Evolutionary conservation across 1,140 invertebrate genomes (phyloP), one percentile per base, ranked within the genome.

Genomic region (Nixonia krombeini): DNA sequence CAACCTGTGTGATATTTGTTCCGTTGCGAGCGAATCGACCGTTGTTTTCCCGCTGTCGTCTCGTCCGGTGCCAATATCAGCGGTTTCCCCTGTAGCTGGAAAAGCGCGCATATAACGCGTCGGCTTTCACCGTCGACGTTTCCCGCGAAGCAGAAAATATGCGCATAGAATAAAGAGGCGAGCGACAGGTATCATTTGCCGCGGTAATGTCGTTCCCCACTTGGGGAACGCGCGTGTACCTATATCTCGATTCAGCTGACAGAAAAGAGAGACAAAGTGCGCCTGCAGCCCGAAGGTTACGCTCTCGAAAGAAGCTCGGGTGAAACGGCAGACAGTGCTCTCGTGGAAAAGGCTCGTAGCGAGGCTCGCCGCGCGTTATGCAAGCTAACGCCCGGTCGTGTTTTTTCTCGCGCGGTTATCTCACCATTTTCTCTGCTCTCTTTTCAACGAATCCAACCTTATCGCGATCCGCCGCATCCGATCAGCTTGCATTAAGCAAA

Each of bases 211-310:
- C 31, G 29, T 15, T 15, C 26, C 15, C 16, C 12, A 15, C 25
- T 45, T 29, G 42, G 8, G 25, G 9, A 29, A 45, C 17, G 16
- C n/a, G 16, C 18, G 31, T 26, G 13, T 15, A 15, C 12, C 12
- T 15, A 44, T 8, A 45, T 31, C 25, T 45, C 26, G 15, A 15
- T 26, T 18, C 10, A 25, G 38, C 31, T 37, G 46, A 23, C 46
- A 49, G 15, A 49, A 47, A 35, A 18, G n/a, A 47, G 44, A 47
- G 18, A 47, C 44, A 47, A 47, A 47, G 29, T 47, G 10, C 44
- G 21, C 13, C 15, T 10, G 21, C 29, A 25, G 40, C 28, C 7
- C 44, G 44, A 47, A 47, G 44, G 44, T 47, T 47, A 35, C 44
- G 21, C 25, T 47, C 28, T 33, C 44, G 44, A 47, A 47, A 47